Percentiles rank a stretch among this genome's conserved stretches.
phyloP scores from a whole-genome alignment of 2,888 invertebrate species.

The Xiphydria camelus region DNA sequence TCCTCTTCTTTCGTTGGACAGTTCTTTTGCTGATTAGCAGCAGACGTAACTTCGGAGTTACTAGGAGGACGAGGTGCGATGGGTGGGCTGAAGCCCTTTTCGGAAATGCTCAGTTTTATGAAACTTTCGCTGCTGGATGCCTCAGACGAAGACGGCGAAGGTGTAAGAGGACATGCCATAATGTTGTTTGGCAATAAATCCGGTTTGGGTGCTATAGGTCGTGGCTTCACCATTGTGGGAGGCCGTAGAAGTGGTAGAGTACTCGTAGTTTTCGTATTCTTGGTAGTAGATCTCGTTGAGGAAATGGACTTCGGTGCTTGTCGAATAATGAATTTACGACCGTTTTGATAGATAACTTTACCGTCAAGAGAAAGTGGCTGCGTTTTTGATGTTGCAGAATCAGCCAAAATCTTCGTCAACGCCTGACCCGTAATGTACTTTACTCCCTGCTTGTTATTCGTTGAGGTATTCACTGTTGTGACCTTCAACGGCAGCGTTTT shows the following conservation, averaged over 20 bases:
- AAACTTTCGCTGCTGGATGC: not conserved
- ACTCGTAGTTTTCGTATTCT: not conserved
- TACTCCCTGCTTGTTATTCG: conserved; percentile 2
- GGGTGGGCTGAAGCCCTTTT: too few species aligned
- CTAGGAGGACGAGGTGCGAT: too few species aligned
- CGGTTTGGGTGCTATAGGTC: not conserved
- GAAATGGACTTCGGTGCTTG: conserved; percentile 3
- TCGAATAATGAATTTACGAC: conserved; percentile 34
- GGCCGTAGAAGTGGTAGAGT: too few species aligned
- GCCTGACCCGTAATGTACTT: not conserved
- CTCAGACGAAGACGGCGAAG: conserved; percentile 28
- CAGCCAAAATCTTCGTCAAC: not conserved
- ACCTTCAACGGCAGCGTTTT: conserved; percentile 17
- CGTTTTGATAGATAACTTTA: conserved; percentile 33
- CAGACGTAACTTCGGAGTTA: not conserved
- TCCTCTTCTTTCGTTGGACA: not conserved
- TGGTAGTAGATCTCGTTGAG: not conserved
- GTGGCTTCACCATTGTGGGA: not conserved
- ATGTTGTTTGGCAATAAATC: not conserved
- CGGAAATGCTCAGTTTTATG: too few species aligned
- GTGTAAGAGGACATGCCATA: conserved; percentile 9
- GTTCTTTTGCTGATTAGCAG: too few species aligned
- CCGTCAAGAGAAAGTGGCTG: conserved; percentile 18
- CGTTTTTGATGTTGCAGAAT: conserved; percentile 3
- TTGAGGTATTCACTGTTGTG: not conserved